A percentile compares a stretch with the other conserved stretches of the same genome.
Evolutionary conservation across 2,113 vertebrate species (phyloP).

Genomic region (Eonycteris spelaea): DNA sequence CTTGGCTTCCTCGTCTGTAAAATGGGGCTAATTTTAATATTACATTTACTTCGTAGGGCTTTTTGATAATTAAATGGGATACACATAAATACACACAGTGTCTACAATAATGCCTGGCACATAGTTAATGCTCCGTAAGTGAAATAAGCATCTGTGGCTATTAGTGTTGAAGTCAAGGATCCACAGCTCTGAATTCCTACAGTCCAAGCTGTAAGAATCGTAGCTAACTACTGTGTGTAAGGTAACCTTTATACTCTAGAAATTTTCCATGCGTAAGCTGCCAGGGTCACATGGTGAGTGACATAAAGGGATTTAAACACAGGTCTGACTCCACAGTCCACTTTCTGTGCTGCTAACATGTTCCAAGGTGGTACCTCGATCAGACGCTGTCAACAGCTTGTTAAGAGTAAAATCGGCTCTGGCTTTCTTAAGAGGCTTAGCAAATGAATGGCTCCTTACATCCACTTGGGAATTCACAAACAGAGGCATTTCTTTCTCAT

Average conservation of each 20-base stretch:
- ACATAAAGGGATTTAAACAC: slow-evolving; percentile 7
- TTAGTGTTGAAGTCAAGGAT: neutral
- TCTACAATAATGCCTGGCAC: neutral
- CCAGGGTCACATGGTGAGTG: slow-evolving; percentile 1
- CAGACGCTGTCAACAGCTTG: slow-evolving; percentile 26
- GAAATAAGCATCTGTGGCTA: neutral
- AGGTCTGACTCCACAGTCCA: neutral
- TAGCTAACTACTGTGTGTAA: neutral
- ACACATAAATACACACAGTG: neutral
- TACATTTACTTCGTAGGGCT: neutral
- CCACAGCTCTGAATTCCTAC: neutral
- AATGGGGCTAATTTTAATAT: neutral
- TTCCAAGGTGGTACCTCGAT: slow-evolving; percentile 28
- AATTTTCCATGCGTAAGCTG: slow-evolving; percentile 32
- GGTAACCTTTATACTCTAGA: neutral
- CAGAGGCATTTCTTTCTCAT: slow-evolving; percentile 53
- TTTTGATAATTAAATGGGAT: slow-evolving; percentile 26
- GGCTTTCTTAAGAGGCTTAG: slow-evolving; percentile 61
- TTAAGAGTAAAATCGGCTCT: slow-evolving; percentile 22
- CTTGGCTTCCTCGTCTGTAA: neutral
- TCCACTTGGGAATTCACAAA: slow-evolving; percentile 38
- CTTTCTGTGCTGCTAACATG: neutral
- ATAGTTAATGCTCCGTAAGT: neutral
- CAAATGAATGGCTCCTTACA: slow-evolving; percentile 43
- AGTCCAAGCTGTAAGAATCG: neutral